Evolutionary conservation across 2,797 vertebrate genomes (phyloP).

Genomic region (Podargus strigoides): DNA sequence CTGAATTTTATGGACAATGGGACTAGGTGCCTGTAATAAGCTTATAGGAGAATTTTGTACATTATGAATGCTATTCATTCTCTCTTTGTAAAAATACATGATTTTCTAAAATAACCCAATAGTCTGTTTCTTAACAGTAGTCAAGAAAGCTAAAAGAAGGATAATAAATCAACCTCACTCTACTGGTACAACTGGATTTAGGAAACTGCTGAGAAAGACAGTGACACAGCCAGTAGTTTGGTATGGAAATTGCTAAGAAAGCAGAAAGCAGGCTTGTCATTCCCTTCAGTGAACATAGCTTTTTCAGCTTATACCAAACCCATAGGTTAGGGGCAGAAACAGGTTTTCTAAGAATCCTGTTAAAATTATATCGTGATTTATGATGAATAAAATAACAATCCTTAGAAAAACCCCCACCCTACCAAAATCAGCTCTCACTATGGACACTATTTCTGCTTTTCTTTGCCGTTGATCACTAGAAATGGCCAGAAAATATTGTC

Average conservation of each 20-base stretch:
- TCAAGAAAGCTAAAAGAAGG: not conserved
- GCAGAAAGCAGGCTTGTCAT: not conserved
- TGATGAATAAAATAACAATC: not conserved
- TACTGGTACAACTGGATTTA: slow-evolving; percentile 12
- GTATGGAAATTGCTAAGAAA: slow-evolving; percentile 5
- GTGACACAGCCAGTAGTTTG: not conserved
- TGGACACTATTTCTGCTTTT: not conserved
- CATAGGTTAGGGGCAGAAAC: not conserved
- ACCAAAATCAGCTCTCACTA: not conserved
- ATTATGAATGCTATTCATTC: not conserved
- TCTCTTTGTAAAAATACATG: not conserved
- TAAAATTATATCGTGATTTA: not conserved
- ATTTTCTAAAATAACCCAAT: not conserved
- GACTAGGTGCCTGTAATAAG: not conserved
- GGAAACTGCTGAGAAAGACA: not conserved
- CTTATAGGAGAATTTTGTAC: not conserved
- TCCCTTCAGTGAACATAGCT: not conserved
- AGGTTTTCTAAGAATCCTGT: not conserved
- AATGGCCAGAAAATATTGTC: not conserved
- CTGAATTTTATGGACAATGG: not conserved
- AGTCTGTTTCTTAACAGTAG: not conserved
- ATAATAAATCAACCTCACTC: not conserved
- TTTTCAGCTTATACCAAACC: not conserved
- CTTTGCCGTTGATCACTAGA: not conserved
- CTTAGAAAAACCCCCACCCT: not conserved